phyloP scores from a whole-genome alignment of 2,888 invertebrate genomes.

The Teleogryllus oceanicus region DNA sequence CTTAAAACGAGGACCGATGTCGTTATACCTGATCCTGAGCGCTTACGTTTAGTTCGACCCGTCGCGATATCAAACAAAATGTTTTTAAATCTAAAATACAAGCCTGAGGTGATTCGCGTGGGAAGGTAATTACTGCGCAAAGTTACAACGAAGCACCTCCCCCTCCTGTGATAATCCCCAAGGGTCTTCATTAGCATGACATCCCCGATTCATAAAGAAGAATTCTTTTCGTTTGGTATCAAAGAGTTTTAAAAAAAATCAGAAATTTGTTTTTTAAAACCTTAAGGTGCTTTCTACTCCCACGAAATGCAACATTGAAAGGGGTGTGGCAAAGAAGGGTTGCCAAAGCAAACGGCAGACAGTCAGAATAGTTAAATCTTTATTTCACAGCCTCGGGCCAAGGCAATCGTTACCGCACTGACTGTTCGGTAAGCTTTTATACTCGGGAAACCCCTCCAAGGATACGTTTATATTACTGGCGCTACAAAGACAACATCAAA shows the following conservation, averaged over 20 bases:
- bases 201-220: slow-evolving; percentile 5
- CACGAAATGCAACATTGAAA: neutral
- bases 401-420: neutral
- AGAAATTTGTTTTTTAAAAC: slow-evolving; percentile 1
- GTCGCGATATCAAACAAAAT: neutral
- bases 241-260: neutral
- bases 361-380: neutral
- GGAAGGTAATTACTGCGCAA: neutral
- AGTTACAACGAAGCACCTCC: neutral
- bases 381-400: neutral
- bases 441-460: neutral
- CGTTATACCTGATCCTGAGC: too few relatives aligned
- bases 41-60: too few relatives aligned
- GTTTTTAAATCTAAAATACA: neutral
- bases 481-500: neutral
- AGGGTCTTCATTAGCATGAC: neutral
- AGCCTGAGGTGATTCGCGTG: neutral
- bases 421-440: neutral
- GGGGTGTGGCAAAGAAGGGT: neutral
- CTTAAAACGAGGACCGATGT: too few relatives aligned
- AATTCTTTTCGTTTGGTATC: neutral
- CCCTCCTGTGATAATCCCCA: neutral
- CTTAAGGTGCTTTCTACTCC: neutral
- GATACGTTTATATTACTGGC: neutral
- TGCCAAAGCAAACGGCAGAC: neutral